phyloP scores from a whole-genome alignment of 2,113 vertebrate species.

The Oenanthe oenanthe region DNA sequence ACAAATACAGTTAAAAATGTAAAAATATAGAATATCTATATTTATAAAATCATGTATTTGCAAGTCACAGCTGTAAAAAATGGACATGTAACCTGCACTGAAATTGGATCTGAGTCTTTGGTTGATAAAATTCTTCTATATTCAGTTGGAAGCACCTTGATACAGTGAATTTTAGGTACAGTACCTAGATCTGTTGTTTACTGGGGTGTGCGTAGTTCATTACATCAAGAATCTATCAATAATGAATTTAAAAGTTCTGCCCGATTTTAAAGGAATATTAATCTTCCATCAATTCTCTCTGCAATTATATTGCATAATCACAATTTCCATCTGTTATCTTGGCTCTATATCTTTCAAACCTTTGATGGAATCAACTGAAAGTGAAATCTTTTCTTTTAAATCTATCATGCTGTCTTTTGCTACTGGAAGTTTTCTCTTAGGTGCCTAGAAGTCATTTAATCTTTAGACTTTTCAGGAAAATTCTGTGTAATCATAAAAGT shows the following conservation, averaged over 20 bases:
- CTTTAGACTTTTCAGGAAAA: background rate
- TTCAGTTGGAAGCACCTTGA: background rate
- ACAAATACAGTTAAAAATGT: background rate
- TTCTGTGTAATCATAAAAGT: background rate
- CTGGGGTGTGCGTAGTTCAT: background rate
- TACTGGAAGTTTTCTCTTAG: background rate
- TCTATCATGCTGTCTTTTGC: background rate
- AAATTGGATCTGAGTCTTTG: background rate
- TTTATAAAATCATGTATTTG: background rate
- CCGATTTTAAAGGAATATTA: background rate
- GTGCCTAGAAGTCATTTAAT: background rate
- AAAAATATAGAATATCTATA: background rate
- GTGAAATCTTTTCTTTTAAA: constrained; percentile 5
- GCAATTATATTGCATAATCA: background rate
- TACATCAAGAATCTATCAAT: background rate
- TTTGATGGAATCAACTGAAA: background rate
- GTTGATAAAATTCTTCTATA: background rate
- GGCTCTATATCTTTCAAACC: background rate
- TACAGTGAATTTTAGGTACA: background rate
- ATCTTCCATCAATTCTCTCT: background rate
- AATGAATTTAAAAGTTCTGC: background rate
- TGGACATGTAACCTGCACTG: background rate
- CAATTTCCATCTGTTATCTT: background rate
- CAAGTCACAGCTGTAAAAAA: background rate
- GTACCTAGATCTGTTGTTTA: background rate